These are phyloP conservation scores for Balanococcus diminutus DNA, from an alignment of 2,888 invertebrate genomes.

Conservation along the genomic window DNA sequence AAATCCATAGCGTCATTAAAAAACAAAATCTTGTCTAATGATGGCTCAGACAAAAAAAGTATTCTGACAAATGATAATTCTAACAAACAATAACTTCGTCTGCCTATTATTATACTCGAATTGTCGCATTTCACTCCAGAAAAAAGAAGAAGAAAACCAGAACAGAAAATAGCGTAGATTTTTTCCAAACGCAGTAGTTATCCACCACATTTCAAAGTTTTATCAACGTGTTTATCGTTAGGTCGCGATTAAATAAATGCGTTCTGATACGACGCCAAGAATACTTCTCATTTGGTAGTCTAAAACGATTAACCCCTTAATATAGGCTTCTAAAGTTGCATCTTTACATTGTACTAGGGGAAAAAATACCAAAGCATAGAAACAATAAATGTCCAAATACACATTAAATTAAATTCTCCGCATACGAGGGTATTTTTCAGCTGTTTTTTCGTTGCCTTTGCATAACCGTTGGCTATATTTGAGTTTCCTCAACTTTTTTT, in stretches of 20 bases:
- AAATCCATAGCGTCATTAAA: too few species aligned
- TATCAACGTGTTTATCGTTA: constrained; percentile 19
- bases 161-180: neutral
- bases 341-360: neutral
- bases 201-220: neutral
- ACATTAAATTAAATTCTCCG: constrained; percentile 30
- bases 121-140: neutral
- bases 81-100: too few species aligned
- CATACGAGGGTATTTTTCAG: neutral
- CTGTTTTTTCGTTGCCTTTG: neutral
- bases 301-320: constrained; percentile 31
- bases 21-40: too few species aligned
- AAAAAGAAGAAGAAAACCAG: neutral
- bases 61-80: too few species aligned
- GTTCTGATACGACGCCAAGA: constrained; percentile 32
- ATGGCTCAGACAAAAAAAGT: too few species aligned
- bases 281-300: constrained; percentile 11
- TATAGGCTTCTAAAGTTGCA: constrained; percentile 25
- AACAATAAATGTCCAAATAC: constrained; percentile 38
- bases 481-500: neutral
- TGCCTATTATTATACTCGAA: too few species aligned
- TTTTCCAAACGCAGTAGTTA: neutral
- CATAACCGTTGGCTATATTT: neutral
- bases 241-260: constrained; percentile 19
- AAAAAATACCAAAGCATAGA: constrained; percentile 33